phyloP scores from a whole-genome alignment of 2,888 invertebrate species.

The Hypomecis punctinalis region DNA sequence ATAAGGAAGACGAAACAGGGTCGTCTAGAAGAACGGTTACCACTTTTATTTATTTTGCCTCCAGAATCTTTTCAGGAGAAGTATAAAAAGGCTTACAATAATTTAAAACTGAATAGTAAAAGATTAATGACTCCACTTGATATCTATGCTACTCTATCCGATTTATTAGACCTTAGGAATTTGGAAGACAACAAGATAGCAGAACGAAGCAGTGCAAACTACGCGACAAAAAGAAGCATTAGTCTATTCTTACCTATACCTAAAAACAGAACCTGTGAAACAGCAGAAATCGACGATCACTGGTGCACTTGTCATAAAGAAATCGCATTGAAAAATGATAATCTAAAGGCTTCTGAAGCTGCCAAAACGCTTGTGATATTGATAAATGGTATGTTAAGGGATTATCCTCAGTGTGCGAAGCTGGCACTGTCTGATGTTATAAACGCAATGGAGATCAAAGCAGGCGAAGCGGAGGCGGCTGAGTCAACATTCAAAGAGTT shows the following conservation, averaged over 20 bases:
- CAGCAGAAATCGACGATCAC: conserved; percentile 91
- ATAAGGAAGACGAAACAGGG: conserved; percentile 94
- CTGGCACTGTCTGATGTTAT: conserved; percentile 87
- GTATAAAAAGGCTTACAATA: conserved; percentile 86
- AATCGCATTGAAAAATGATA: conserved; percentile 80
- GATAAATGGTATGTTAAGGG: conserved; percentile 87
- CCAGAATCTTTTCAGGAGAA: conserved; percentile 89
- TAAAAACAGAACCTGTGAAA: conserved; percentile 88
- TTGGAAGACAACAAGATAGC: conserved; percentile 71
- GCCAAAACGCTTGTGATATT: conserved; percentile 86
- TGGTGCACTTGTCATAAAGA: conserved; percentile 95
- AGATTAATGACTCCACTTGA: conserved; percentile 94
- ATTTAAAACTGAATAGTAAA: conserved; percentile 87
- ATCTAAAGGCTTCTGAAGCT: conserved; percentile 82
- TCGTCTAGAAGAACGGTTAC: conserved; percentile 94
- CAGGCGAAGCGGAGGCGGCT: conserved; percentile 62
- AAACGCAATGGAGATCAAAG: conserved; percentile 87
- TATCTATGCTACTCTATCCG: conserved; percentile 90
- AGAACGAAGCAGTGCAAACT: conserved; percentile 60
- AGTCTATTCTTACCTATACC: conserved; percentile 92
- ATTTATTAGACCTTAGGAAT: conserved; percentile 85
- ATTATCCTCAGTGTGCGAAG: conserved; percentile 87
- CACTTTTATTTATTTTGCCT: conserved; percentile 89
- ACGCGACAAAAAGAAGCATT: conserved; percentile 83
- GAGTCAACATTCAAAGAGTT: conserved; percentile 84